phyloP scores from a whole-genome alignment of 1,140 invertebrate species.

The Eriocheir sinensis region DNA sequence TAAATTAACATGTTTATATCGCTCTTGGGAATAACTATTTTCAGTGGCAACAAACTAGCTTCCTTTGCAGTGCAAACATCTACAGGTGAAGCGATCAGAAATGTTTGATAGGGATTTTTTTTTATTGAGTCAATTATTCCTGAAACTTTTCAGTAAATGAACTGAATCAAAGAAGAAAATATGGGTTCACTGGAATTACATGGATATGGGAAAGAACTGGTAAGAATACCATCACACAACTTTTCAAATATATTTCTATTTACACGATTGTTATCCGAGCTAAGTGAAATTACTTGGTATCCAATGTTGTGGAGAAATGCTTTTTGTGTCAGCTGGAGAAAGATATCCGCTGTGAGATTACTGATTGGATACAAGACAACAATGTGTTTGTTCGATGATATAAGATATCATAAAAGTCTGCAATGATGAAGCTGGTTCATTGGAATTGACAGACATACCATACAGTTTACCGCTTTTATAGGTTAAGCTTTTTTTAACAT shows the following conservation, averaged over 20 bases:
- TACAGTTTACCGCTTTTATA: neutral
- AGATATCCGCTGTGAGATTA: neutral
- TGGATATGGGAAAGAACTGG: neutral
- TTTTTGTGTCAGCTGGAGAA: neutral
- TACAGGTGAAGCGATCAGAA: conserved; percentile 26
- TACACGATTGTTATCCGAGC: conserved; percentile 43
- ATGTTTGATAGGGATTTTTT: conserved; percentile 36
- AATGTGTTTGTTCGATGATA: neutral
- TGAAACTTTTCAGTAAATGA: neutral
- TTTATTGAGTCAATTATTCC: neutral
- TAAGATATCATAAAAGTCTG: conserved; percentile 25
- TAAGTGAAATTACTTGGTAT: conserved; percentile 37
- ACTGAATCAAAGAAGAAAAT: neutral
- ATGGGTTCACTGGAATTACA: conserved; percentile 39
- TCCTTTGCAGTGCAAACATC: neutral
- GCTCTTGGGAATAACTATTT: conserved; percentile 30
- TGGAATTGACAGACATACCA: conserved; percentile 4
- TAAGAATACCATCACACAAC: conserved; percentile 29
- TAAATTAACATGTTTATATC: conserved; percentile 44
- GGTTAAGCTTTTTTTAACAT: neutral
- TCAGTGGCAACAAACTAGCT: neutral
- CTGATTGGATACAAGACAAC: neutral
- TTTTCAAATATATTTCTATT: conserved; percentile 53
- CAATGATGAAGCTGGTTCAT: conserved; percentile 18
- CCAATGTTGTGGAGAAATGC: conserved; percentile 33